Percentiles rank a stretch among this genome's conserved stretches.
These are phyloP conservation scores for Mus minutoides DNA, from an alignment of 2,797 vertebrate genomes.

Conservation along the genomic window DNA sequence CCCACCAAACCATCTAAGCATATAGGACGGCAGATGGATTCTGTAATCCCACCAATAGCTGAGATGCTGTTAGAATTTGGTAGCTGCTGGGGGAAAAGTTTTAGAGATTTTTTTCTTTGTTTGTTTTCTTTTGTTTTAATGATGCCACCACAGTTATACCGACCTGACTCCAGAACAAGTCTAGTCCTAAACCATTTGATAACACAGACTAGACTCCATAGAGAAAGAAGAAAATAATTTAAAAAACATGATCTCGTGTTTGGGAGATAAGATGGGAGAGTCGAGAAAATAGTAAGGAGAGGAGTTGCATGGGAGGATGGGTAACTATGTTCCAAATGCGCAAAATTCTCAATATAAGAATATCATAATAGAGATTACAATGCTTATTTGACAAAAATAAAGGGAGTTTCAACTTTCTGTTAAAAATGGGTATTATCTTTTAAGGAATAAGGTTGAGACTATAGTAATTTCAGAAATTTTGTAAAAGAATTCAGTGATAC, in stretches of 20 bases:
- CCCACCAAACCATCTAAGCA: not conserved
- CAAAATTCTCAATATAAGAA: not conserved
- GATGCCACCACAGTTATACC: not conserved
- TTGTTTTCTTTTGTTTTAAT: not conserved
- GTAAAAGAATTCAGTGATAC: not conserved
- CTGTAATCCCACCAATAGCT: not conserved
- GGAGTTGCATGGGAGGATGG: not conserved
- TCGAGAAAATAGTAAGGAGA: not conserved
- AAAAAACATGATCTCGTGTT: not conserved
- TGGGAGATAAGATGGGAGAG: not conserved
- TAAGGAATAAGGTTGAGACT: not conserved
- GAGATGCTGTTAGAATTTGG: not conserved
- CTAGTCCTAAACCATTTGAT: not conserved
- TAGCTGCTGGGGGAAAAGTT: not conserved
- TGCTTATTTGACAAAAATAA: not conserved
- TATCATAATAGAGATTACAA: not conserved
- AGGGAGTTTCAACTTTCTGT: not conserved
- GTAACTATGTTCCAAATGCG: not conserved
- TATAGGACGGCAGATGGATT: not conserved
- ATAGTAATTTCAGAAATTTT: slow-evolving; percentile 6
- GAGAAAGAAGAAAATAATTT: not conserved
- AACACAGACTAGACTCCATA: not conserved
- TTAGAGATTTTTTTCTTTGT: not conserved
- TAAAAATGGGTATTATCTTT: not conserved
- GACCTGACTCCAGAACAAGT: not conserved